Base-by-base conservation (phyloP, 2,797 vertebrate species). In the Falco novaeseelandiae region DNA sequence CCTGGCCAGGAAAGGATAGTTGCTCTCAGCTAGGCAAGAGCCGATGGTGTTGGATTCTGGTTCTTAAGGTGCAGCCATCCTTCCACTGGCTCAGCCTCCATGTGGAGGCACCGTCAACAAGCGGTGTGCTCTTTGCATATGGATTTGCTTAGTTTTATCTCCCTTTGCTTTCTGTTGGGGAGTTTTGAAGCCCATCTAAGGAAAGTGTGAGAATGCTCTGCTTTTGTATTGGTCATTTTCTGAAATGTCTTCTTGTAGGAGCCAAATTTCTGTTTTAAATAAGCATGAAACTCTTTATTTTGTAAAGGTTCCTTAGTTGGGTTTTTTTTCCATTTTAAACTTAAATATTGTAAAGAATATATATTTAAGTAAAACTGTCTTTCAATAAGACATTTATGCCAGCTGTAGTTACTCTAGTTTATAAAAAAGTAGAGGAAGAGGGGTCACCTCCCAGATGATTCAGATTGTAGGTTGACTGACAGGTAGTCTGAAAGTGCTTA, bases 41-140 rank as follows among this genome's bases (percentile, higher is more conserved):
- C 21, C 32, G 69, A 21, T 38, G 27, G n/a, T 48, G 3, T 26
- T 54, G 66, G 44, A 34, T 55, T 70, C 19, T 51, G 48, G 32
- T 46, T 34, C 16, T 27, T 59, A 19, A 23, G 46, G 42, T 42
- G 44, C 44, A 77, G 44, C n/a, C 49, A 16, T 54, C 49, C 30
- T 67, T 77, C 42, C 17, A 6, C n/a, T 63, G 55, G 5, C 27
- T 82, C 29, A 3, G 14, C 8, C 21, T 61, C 25, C 1, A 2
- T 40, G 19, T 63, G 36, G 54, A 55, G n/a, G 38, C 27, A 63
- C 20, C 49, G 49, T 73, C 49, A 58, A 66, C 49, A 63, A n/a
- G 27, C 3, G 6, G 23, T 6, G 10, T 0, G 0, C 27, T 66
- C 25, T 67, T 70, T 72, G 42, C 29, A 4, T 4, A 4, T 52